phyloP scores from a whole-genome alignment of 2,797 vertebrate species.

The Pachyuromys duprasi region DNA sequence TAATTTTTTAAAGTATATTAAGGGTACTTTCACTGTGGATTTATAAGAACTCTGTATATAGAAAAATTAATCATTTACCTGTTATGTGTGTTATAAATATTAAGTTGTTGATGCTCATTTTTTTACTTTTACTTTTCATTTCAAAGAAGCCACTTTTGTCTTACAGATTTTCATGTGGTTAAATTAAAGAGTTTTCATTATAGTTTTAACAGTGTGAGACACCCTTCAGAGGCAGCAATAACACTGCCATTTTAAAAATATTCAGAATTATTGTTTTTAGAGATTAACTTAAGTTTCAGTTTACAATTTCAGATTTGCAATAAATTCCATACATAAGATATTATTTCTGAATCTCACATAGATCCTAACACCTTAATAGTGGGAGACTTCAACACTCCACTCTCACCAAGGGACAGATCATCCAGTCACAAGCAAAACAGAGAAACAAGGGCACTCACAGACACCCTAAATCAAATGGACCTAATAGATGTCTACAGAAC shows the following conservation, averaged over 20 bases:
- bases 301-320: background rate
- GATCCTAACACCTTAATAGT: too few relatives aligned
- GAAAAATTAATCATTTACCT: background rate
- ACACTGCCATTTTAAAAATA: background rate
- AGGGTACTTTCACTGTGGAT: background rate
- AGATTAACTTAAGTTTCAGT: background rate
- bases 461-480: too few relatives aligned
- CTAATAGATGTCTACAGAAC: too few relatives aligned
- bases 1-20: background rate
- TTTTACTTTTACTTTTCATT: background rate
- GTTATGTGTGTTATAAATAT: background rate
- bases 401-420: too few relatives aligned
- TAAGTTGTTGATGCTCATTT: background rate
- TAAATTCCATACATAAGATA: background rate
- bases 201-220: background rate
- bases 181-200: background rate
- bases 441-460: too few relatives aligned
- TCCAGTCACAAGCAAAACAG: too few relatives aligned
- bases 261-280: background rate
- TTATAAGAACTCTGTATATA: background rate
- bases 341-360: background rate
- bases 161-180: background rate
- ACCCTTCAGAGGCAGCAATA: background rate
- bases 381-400: too few relatives aligned
- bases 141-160: background rate